Percentiles rank a stretch among this genome's conserved stretches.
phyloP scores from a whole-genome alignment of 2,888 invertebrate genomes.

The Cerastis rubricosa region DNA sequence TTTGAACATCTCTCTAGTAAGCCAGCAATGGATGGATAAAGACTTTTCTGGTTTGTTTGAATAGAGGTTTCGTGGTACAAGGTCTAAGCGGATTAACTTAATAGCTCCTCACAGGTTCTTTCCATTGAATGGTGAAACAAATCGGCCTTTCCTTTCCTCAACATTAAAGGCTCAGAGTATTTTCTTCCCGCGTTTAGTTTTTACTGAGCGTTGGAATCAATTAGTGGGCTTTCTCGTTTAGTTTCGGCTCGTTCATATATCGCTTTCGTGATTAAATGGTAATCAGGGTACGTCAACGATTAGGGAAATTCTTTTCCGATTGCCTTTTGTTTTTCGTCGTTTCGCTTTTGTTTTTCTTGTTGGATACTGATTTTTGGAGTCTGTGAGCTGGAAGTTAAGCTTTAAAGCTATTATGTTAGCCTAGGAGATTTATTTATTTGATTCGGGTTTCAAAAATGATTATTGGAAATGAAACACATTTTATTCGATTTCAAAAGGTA shows the following conservation, averaged over 20 bases:
- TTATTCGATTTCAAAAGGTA: neutral
- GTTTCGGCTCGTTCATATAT: constrained; percentile 51
- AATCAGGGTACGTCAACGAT: constrained; percentile 39
- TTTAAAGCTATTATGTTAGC: neutral
- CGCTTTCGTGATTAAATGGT: constrained; percentile 53
- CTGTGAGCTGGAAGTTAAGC: neutral
- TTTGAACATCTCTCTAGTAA: fast-evolving
- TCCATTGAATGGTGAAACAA: constrained; percentile 84
- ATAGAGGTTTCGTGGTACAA: constrained; percentile 29
- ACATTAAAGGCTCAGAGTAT: constrained; percentile 74
- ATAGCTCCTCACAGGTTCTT: constrained; percentile 84
- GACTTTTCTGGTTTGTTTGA: fast-evolving
- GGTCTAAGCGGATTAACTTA: constrained; percentile 79
- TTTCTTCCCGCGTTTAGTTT: constrained; percentile 69
- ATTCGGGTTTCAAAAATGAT: neutral
- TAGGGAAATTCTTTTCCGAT: constrained; percentile 16
- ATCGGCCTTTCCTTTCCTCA: constrained; percentile 76
- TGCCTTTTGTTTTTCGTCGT: constrained; percentile 14
- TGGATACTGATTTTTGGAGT: neutral
- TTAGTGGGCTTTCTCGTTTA: constrained; percentile 66
- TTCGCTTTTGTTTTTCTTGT: neutral
- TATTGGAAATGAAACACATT: neutral
- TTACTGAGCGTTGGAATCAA: constrained; percentile 67
- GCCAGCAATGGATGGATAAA: constrained; percentile 27
- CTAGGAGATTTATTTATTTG: neutral